Conservation (phyloP, 2,888 invertebrate genomes). For the Campoplex capitator region DNA sequence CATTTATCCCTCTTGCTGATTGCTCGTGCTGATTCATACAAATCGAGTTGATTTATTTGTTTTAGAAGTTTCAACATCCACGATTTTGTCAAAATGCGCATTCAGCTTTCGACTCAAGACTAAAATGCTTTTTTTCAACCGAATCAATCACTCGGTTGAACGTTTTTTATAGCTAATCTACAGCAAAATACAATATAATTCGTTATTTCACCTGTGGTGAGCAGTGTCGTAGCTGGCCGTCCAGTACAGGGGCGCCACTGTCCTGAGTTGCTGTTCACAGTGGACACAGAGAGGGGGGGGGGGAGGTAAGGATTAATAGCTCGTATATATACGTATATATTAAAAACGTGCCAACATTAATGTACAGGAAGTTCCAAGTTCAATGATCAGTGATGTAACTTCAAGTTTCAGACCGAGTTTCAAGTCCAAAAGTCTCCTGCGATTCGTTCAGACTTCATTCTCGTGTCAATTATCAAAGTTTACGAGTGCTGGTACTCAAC, state of each 20-base stretch:
- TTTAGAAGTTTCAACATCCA: no score
- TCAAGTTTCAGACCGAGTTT: neutral
- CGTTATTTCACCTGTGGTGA: slow-evolving; percentile 80
- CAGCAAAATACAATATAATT: slow-evolving; percentile 17
- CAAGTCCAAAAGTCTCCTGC: neutral
- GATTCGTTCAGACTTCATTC: neutral
- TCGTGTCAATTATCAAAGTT: neutral
- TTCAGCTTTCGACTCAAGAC: neutral
- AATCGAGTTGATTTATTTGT: neutral
- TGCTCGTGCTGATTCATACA: neutral
- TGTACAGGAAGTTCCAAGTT: neutral
- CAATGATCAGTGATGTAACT: neutral
- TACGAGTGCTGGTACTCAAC: neutral
- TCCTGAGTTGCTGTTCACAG: slow-evolving; percentile 80
- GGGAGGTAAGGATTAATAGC: neutral
- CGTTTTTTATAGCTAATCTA: slow-evolving; percentile 5
- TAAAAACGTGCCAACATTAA: neutral
- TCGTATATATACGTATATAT: slow-evolving; percentile 16
- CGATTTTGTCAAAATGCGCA: neutral
- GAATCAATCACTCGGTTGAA: neutral
- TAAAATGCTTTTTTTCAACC: neutral
- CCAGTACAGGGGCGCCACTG: slow-evolving; percentile 84
- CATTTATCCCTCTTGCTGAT: neutral
- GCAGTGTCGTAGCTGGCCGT: slow-evolving; percentile 82
- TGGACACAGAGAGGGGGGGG: slow-evolving; percentile 70